These are phyloP conservation scores for Abscondita cerata DNA, from an alignment of 2,888 invertebrate species.

Conservation along the genomic window DNA sequence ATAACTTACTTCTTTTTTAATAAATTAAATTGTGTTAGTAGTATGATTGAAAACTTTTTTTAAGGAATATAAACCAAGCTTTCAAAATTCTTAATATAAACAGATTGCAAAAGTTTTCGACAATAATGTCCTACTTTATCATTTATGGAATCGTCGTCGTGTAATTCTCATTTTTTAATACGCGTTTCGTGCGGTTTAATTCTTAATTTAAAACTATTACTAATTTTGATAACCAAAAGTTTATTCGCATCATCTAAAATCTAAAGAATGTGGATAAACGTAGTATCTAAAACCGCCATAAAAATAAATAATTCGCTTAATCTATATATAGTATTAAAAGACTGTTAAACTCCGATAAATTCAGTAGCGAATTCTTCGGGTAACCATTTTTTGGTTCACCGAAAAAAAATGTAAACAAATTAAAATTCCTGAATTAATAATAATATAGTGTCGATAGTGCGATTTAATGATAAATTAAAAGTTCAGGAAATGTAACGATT, in stretches of 20 bases:
- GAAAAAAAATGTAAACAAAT: constrained; percentile 9
- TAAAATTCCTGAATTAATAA: constrained; percentile 19
- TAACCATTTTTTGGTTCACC: background rate
- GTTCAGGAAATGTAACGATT: background rate
- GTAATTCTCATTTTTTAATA: too few species aligned
- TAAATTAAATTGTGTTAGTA: too few species aligned
- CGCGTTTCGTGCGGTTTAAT: too few species aligned
- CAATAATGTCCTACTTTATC: constrained; percentile 9
- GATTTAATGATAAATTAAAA: background rate
- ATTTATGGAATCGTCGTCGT: background rate
- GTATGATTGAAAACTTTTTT: constrained; percentile 10
- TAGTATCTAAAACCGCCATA: too few species aligned
- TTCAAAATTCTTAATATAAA: constrained; percentile 7
- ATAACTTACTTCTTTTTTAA: too few species aligned
- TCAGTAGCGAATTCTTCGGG: background rate
- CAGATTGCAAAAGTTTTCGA: constrained; percentile 9
- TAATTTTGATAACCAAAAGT: too few species aligned
- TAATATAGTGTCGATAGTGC: background rate
- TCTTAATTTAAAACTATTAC: too few species aligned
- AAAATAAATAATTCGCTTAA: too few species aligned
- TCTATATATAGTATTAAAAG: too few species aligned
- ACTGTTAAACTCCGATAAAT: background rate
- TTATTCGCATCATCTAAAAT: too few species aligned
- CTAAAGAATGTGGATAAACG: too few species aligned
- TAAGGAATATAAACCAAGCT: background rate